phyloP scores from a whole-genome alignment of 1,140 invertebrate species.

The Drosophila kepulauana region DNA sequence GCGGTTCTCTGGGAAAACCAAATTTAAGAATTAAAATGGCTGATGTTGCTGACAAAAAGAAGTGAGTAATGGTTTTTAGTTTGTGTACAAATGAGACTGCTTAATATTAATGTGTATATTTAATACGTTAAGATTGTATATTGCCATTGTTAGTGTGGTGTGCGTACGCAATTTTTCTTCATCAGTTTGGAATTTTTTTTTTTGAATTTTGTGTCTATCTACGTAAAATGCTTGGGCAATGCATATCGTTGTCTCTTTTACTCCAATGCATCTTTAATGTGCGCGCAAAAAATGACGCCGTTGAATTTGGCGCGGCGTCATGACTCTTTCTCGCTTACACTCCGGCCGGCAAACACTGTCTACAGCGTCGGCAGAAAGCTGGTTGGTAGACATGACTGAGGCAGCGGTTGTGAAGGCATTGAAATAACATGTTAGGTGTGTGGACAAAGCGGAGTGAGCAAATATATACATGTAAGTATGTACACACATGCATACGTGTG shows the following conservation, averaged over 20 bases:
- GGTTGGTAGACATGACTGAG: slow-evolving; percentile 46
- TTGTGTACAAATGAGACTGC: slow-evolving; percentile 43
- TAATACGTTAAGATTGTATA: slow-evolving; percentile 59
- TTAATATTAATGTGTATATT: slow-evolving; percentile 41
- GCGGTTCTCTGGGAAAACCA: slow-evolving; percentile 70
- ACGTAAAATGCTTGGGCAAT: slow-evolving; percentile 63
- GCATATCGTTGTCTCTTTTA: slow-evolving; percentile 63
- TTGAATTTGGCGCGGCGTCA: slow-evolving; percentile 81
- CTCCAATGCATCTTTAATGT: slow-evolving; percentile 45
- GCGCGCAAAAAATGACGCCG: slow-evolving; percentile 81
- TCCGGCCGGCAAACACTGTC: slow-evolving; percentile 75
- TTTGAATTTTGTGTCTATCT: slow-evolving; percentile 80
- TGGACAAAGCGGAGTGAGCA: slow-evolving; percentile 71
- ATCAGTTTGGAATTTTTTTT: slow-evolving; percentile 68
- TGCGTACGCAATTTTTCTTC: slow-evolving; percentile 54
- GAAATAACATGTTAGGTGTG: slow-evolving; percentile 57
- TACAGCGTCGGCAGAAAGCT: slow-evolving; percentile 47
- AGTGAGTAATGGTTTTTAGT: slow-evolving; percentile 74
- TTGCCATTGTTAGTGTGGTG: slow-evolving; percentile 43
- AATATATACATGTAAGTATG: slow-evolving; percentile 54
- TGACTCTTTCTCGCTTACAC: slow-evolving; percentile 71
- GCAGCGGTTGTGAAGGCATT: slow-evolving; percentile 41
- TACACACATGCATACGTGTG: slow-evolving; percentile 14
- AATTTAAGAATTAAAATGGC: slow-evolving; percentile 80
- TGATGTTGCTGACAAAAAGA: slow-evolving; percentile 84